These are phyloP conservation scores for Sclerurus mexicanus DNA, from an alignment of 2,113 vertebrate genomes.

Conservation along the genomic window DNA sequence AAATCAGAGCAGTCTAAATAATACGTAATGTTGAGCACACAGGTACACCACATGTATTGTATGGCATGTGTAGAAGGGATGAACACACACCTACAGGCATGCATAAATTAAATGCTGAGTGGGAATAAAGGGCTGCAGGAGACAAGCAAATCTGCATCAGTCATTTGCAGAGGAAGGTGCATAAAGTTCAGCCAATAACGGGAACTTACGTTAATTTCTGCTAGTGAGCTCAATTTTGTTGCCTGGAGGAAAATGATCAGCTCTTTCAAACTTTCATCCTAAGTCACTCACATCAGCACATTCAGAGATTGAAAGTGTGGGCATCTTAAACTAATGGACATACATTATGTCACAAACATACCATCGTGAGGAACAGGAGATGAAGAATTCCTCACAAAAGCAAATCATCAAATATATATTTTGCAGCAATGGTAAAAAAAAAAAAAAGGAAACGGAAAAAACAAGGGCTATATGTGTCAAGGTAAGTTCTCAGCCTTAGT, in stretches of 20 bases:
- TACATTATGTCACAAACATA: not conserved
- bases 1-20: not conserved
- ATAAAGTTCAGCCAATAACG: not conserved
- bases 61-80: not conserved
- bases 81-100: not conserved
- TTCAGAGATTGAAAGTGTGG: not conserved
- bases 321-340: not conserved
- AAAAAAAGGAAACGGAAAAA: no score
- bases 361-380: not conserved
- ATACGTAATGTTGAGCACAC: rapidly evolving
- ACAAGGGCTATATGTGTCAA: no score
- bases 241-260: not conserved
- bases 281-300: not conserved
- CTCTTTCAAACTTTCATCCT: not conserved
- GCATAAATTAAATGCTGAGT: not conserved
- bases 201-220: not conserved
- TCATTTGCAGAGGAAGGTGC: not conserved
- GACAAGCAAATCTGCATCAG: not conserved
- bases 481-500: not conserved
- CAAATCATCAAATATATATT: not conserved
- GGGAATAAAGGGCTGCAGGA: not conserved
- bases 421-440: not conserved
- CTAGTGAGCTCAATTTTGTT: not conserved
- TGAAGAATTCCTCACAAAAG: not conserved
- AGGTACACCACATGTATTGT: no score